Base-by-base conservation (phyloP, 2,113 vertebrate genomes). In the Paramisgurnus dabryanus region DNA sequence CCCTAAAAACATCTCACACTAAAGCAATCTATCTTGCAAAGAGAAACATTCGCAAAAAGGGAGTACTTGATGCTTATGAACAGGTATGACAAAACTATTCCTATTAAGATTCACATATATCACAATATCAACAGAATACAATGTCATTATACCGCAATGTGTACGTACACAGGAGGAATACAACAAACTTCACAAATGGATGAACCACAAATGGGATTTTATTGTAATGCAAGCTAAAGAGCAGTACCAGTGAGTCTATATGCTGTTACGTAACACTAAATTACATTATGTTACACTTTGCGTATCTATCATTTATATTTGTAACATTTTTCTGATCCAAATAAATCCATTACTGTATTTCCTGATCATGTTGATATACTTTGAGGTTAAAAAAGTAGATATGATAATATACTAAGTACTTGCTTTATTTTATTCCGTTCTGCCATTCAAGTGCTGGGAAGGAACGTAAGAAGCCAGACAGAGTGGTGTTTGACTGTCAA, bases 181-280 rank as follows among this genome's bases (percentile, higher is more conserved):
- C 87, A 92, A 92, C 89, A 91, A 93, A 66, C 90, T 98, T 68
- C 95, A 99, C 83, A 91, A 96, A 47, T 97, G 96, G 93, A 93
- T 99, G 71, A 98, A 97, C 91, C 94, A 96, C 91, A 97, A 99
- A 85, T 99, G 98, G 98, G 98, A 99, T 86, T 99, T 99, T 34
- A 92, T 99, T 10, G 91, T 98, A 60, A 95, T 96, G 95, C 98
- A 99, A 86, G 96, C 97, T 69, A 95, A 95, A 17, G 96, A 99
- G 83, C 97, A 98, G 86, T 95, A 95, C 86, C 95, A 93, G 98
- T 99, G 86, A 87, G 95, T 91, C 41, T 47, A 45, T 47, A 9
- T 57, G n/a, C 50, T 45, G 43, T 3, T 2, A 61, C n/a, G 7
- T 58, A 18, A 58, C 4, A 57, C 5, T 18, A 61, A 67, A 22